Conservation (phyloP, 1,140 invertebrate genomes). For the Bombus breviceps region DNA sequence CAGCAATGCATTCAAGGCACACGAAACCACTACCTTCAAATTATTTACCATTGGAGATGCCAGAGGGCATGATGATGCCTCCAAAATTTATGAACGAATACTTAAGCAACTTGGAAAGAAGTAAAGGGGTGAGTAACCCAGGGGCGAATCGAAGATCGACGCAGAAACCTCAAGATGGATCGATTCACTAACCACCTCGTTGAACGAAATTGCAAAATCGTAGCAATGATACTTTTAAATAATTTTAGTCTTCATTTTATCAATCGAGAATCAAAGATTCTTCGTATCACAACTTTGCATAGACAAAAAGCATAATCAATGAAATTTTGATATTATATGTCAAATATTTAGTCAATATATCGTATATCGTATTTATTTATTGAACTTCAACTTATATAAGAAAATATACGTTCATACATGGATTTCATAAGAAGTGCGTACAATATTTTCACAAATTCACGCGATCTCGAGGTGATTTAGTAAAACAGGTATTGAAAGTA, state of each 20-base stretch:
- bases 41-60: slow-evolving; percentile 46
- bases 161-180: slow-evolving; percentile 24
- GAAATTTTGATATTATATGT: slow-evolving; percentile 11
- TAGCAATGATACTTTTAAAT: neutral
- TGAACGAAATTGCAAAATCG: neutral
- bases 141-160: slow-evolving; percentile 16
- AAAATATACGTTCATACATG: slow-evolving; percentile 9
- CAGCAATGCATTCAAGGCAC: slow-evolving; percentile 9
- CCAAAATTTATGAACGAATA: slow-evolving; percentile 76
- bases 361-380: slow-evolving; percentile 25
- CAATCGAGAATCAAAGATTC: neutral
- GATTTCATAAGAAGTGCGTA: neutral
- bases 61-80: slow-evolving; percentile 66
- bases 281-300: neutral
- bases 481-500: neutral
- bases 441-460: neutral
- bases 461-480: neutral
- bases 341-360: slow-evolving; percentile 20
- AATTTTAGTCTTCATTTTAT: neutral
- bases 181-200: neutral
- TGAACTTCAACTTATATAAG: neutral
- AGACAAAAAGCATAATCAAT: neutral
- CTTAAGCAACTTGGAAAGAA: slow-evolving; percentile 71
- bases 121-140: slow-evolving; percentile 75
- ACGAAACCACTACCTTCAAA: slow-evolving; percentile 29